Percentiles rank a stretch among this genome's conserved stretches.
phyloP scores from a whole-genome alignment of 2,888 invertebrate species.

The Drosophila mimica region DNA sequence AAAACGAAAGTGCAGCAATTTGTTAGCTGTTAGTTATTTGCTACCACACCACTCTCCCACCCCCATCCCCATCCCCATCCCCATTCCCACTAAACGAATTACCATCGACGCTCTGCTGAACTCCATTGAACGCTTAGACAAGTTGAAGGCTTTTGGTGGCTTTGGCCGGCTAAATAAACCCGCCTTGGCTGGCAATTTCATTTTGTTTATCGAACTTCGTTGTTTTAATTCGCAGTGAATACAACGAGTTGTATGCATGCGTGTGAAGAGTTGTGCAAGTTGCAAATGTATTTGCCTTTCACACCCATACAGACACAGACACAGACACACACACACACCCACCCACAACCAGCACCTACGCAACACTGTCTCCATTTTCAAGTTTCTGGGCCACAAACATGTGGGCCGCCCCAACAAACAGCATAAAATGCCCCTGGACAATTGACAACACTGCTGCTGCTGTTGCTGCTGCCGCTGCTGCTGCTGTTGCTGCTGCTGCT shows the following conservation, averaged over 20 bases:
- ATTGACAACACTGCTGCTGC: slow-evolving; percentile 16
- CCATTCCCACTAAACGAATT: not conserved
- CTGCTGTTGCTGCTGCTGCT: not conserved
- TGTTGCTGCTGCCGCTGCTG: fast-evolving
- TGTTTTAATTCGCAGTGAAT: slow-evolving; percentile 23
- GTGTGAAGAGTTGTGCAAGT: slow-evolving; percentile 4
- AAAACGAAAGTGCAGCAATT: slow-evolving; percentile 54
- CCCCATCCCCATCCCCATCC: not conserved
- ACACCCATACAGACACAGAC: slow-evolving; percentile 3
- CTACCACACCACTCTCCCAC: not conserved
- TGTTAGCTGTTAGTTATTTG: not conserved
- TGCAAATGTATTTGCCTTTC: slow-evolving; percentile 13
- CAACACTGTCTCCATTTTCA: slow-evolving; percentile 10
- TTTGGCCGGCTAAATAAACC: slow-evolving; percentile 69
- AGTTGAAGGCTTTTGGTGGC: slow-evolving; percentile 67
- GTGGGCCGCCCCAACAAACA: slow-evolving; percentile 49
- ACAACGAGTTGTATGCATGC: slow-evolving; percentile 30
- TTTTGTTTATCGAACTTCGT: slow-evolving; percentile 63
- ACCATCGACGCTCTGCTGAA: slow-evolving; percentile 26
- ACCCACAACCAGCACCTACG: slow-evolving; percentile 28
- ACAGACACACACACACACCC: not conserved
- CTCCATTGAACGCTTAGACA: slow-evolving; percentile 61
- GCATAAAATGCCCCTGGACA: slow-evolving; percentile 47
- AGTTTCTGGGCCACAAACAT: slow-evolving; percentile 55
- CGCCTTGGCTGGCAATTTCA: slow-evolving; percentile 74